phyloP scores from a whole-genome alignment of 2,888 invertebrate genomes.

The Plebejus anna region DNA sequence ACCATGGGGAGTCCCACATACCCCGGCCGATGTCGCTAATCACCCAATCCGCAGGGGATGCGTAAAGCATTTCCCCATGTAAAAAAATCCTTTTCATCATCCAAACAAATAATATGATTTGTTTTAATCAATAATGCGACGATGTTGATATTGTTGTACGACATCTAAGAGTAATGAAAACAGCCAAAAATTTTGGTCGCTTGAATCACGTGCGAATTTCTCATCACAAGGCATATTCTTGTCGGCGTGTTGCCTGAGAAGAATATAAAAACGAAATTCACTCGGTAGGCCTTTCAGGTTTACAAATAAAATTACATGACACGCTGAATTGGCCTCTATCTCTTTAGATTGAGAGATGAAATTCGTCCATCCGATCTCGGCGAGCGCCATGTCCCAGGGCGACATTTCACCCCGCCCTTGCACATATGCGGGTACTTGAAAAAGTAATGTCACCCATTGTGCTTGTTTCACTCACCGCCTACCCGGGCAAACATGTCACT shows the following conservation, averaged over 20 bases:
- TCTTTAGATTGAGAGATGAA: neutral
- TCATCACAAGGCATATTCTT: constrained; percentile 7
- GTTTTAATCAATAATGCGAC: neutral
- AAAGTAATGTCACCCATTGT: constrained; percentile 15
- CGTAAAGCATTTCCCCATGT: no score
- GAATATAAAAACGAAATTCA: constrained; percentile 22
- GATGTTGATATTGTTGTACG: neutral
- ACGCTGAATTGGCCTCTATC: neutral
- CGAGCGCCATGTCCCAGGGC: constrained; percentile 19
- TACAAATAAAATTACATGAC: neutral
- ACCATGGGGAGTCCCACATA: no score
- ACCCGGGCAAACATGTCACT: constrained; percentile 2
- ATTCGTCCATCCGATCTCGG: neutral
- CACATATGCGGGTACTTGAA: constrained; percentile 2
- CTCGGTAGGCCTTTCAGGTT: neutral
- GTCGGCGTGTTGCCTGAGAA: neutral
- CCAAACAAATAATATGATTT: no score
- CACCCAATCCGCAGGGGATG: no score
- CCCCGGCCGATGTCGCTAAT: no score
- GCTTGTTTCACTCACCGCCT: constrained; percentile 11
- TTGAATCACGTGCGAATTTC: constrained; percentile 5
- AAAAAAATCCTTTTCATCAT: no score
- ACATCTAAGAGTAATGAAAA: neutral
- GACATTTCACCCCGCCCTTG: constrained; percentile 24
- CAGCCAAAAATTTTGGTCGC: neutral